These are phyloP conservation scores for Bombylius discolor DNA, from an alignment of 2,888 invertebrate genomes.

Conservation along the genomic window DNA sequence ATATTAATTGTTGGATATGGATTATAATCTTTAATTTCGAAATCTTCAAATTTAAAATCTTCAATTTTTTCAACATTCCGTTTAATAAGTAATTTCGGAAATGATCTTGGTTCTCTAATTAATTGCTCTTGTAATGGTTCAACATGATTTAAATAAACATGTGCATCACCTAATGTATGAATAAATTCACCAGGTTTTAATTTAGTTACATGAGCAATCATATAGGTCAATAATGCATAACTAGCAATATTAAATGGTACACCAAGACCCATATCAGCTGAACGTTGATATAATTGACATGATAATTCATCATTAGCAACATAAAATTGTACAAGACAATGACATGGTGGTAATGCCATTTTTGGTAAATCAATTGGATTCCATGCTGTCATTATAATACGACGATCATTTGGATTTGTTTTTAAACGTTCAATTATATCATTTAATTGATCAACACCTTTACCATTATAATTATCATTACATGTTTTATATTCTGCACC, in stretches of 20 bases:
- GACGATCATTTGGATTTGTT: constrained; percentile 69
- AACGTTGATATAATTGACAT: constrained; percentile 88
- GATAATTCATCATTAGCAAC: constrained; percentile 73
- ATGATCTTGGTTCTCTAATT: constrained; percentile 60
- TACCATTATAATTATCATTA: constrained; percentile 64
- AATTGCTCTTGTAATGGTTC: constrained; percentile 72
- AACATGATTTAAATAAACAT: constrained; percentile 84
- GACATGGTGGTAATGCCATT: constrained; percentile 97
- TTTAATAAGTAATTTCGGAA: constrained; percentile 68
- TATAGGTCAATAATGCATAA: constrained; percentile 82
- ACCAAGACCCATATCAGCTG: constrained; percentile 96
- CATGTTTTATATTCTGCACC: constrained; percentile 80
- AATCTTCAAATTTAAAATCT: constrained; percentile 77
- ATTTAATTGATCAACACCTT: constrained; percentile 83
- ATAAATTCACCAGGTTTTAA: constrained; percentile 87
- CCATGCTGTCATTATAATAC: constrained; percentile 92
- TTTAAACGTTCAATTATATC: constrained; percentile 68
- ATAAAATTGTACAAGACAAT: constrained; percentile 89
- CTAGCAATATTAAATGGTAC: constrained; percentile 98
- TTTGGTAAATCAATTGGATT: constrained; percentile 73
- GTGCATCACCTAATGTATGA: constrained; percentile 90
- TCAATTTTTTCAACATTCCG: constrained; percentile 64
- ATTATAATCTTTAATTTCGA: constrained; percentile 69
- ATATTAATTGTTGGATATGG: constrained; percentile 83
- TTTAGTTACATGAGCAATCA: constrained; percentile 92